Evolutionary conservation across 2,113 vertebrate genomes (phyloP).

Genomic region (Gallinago jamesoni): DNA sequence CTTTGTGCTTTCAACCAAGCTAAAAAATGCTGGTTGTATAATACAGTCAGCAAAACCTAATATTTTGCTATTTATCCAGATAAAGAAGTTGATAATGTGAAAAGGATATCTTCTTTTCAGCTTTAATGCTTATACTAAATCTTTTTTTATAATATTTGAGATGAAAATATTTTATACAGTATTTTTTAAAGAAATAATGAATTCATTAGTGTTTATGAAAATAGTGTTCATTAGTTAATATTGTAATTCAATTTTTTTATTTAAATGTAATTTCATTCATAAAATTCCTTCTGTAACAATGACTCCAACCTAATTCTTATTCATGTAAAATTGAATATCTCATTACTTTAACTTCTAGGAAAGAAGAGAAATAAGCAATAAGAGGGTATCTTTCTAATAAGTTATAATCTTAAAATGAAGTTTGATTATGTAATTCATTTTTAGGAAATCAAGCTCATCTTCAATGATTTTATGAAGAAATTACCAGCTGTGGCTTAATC

Average conservation of each 20-base stretch:
- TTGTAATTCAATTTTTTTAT: not conserved
- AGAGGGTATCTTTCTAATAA: not conserved
- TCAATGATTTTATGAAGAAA: not conserved
- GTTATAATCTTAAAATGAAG: not conserved
- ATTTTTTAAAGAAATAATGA: not conserved
- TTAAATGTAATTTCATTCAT: not conserved
- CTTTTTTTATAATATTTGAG: not conserved
- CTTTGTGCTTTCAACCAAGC: not conserved
- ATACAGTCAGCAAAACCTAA: not conserved
- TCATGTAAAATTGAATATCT: not conserved
- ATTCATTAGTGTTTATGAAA: not conserved
- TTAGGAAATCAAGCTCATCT: not conserved
- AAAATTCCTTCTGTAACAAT: not conserved
- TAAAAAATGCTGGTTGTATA: not conserved
- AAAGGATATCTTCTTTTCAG: not conserved
- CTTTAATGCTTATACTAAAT: not conserved
- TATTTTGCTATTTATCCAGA: not conserved
- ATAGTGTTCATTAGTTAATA: not conserved
- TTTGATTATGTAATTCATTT: not conserved
- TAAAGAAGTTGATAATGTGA: not conserved
- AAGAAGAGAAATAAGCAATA: not conserved
- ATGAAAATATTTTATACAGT: not conserved
- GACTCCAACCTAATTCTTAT: not conserved
- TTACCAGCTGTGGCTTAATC: not conserved
- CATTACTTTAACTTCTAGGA: not conserved